These are phyloP conservation scores for Meliscaeva auricollis DNA, from an alignment of 2,888 invertebrate species.

Conservation along the genomic window DNA sequence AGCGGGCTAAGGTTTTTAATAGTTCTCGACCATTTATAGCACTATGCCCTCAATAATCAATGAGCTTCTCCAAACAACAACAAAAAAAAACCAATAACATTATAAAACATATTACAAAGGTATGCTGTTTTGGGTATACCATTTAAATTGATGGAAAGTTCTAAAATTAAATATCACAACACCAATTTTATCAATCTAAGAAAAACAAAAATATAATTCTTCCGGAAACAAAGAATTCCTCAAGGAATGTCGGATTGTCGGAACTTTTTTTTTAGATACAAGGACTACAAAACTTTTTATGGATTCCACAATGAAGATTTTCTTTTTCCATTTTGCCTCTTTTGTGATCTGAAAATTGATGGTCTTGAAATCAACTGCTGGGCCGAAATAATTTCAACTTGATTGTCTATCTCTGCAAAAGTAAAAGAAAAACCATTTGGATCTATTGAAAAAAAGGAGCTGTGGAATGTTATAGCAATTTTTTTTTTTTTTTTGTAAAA, in stretches of 20 bases:
- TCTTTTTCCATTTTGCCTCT: not conserved
- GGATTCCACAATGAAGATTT: not conserved
- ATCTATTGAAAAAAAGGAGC: no score
- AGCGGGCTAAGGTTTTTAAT: no score
- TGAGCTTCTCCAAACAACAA: no score
- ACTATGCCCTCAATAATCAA: no score
- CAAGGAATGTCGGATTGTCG: not conserved
- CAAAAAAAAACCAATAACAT: no score
- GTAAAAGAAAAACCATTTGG: not conserved
- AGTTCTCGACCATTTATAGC: no score
- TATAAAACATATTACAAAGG: no score
- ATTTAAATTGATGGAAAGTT: no score
- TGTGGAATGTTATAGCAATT: no score
- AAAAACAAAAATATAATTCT: not conserved
- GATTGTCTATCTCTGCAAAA: not conserved
- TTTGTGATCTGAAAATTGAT: conserved; percentile 1
- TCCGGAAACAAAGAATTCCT: not conserved
- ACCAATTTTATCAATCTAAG: not conserved
- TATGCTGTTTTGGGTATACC: no score
- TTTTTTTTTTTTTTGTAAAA: no score
- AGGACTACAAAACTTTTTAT: not conserved
- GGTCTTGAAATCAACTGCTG: conserved; percentile 5
- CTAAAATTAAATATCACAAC: no score
- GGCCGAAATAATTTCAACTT: not conserved
- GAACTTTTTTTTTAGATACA: not conserved